phyloP scores from a whole-genome alignment of 2,113 vertebrate species.

The Cyprinodon brontotheroides region DNA sequence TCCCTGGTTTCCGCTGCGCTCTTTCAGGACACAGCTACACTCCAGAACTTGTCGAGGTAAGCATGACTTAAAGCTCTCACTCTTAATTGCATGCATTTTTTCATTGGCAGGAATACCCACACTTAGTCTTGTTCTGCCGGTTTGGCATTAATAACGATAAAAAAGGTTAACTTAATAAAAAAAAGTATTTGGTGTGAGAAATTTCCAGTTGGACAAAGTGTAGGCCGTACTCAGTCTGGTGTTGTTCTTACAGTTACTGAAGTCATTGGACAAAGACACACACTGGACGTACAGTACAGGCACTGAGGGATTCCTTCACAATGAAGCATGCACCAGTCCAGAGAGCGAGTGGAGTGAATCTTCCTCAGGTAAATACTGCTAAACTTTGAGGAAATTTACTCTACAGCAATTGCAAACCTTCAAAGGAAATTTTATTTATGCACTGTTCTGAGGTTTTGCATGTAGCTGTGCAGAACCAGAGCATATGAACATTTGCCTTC shows the following conservation, averaged over 20 bases:
- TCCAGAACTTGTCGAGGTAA: conserved; percentile 75
- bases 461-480: neutral
- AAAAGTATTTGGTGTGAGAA: conserved; percentile 7
- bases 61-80: conserved; percentile 19
- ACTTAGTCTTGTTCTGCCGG: conserved; percentile 46
- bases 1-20: conserved; percentile 14
- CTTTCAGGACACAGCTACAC: conserved; percentile 44
- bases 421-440: neutral
- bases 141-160: conserved; percentile 22
- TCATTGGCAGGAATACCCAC: conserved; percentile 75
- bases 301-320: conserved; percentile 69
- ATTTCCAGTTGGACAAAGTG: conserved; percentile 24
- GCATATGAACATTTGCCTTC: neutral
- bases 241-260: conserved; percentile 74
- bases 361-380: conserved; percentile 76
- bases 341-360: conserved; percentile 76
- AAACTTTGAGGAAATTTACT: neutral
- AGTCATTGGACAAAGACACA: conserved; percentile 71
- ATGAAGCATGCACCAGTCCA: conserved; percentile 74
- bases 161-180: conserved; percentile 10
- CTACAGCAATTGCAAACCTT: neutral
- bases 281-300: conserved; percentile 40
- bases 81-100: conserved; percentile 38
- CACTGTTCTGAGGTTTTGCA: neutral
- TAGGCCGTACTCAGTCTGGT: conserved; percentile 52